A percentile compares a stretch with the other conserved stretches of the same genome.
Evolutionary conservation across 2,113 vertebrate genomes (phyloP).

Genomic region (Oncorhynchus kisutch): DNA sequence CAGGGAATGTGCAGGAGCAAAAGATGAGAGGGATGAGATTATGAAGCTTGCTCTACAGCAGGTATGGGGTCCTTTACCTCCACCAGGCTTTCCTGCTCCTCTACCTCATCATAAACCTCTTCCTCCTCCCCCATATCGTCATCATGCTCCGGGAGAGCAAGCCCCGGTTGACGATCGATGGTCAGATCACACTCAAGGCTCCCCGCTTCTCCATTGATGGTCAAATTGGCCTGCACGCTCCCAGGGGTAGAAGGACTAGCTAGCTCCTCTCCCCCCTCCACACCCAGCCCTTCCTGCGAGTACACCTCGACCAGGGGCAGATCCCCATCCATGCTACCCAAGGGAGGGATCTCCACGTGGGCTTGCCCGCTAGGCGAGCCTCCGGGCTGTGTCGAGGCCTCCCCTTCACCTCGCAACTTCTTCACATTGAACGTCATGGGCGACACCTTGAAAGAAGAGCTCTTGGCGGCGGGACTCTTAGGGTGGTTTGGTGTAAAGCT

Average conservation of each 20-base stretch:
- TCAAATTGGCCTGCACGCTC: constrained; percentile 72
- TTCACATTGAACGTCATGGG: constrained; percentile 85
- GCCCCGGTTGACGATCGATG: constrained; percentile 40
- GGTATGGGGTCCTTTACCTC: constrained; percentile 42
- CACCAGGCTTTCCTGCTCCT: constrained; percentile 35
- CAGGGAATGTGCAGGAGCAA: constrained; percentile 6
- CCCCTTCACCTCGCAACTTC: constrained; percentile 78
- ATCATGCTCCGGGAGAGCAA: constrained; percentile 56
- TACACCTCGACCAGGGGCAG: constrained; percentile 55
- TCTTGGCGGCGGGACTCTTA: constrained; percentile 81
- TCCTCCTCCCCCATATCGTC: constrained; percentile 54
- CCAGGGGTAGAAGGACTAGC: constrained; percentile 36
- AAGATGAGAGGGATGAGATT: constrained; percentile 37
- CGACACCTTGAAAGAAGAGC: constrained; percentile 83
- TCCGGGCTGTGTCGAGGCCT: constrained; percentile 41
- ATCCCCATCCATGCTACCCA: constrained; percentile 60
- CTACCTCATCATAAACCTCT: constrained; percentile 47
- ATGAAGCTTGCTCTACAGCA: constrained; percentile 63
- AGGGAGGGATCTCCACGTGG: constrained; percentile 64
- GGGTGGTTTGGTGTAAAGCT: constrained; percentile 85
- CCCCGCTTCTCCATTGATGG: constrained; percentile 69
- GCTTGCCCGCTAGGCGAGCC: constrained; percentile 21
- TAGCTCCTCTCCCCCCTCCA: constrained; percentile 55
- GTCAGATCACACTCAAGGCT: constrained; percentile 52
- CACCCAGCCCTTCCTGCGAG: constrained; percentile 53